Evolutionary conservation across 2,797 vertebrate species (phyloP).

Genomic region (Gastrophryne carolinensis): DNA sequence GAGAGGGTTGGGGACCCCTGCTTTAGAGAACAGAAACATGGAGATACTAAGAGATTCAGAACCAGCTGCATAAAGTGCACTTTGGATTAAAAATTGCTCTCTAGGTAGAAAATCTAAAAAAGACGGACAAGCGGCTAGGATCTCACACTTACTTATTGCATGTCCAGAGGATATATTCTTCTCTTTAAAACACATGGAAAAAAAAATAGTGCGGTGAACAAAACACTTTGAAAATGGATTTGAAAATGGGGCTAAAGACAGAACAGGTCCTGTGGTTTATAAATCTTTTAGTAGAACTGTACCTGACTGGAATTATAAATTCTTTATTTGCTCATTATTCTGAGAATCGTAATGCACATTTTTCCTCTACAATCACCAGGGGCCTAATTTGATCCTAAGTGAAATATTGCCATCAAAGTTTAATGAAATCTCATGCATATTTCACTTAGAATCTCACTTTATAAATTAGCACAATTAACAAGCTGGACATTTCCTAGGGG

Average conservation of each 20-base stretch:
- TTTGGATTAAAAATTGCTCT: too few relatives aligned
- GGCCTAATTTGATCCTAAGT: slow-evolving; percentile 52
- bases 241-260: slow-evolving; percentile 7
- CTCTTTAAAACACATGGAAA: not conserved
- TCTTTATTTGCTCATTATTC: slow-evolving; percentile 53
- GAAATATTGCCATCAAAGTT: slow-evolving; percentile 52
- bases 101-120: too few relatives aligned
- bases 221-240: not conserved
- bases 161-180: not conserved
- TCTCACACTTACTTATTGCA: not conserved
- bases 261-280: slow-evolving; percentile 33
- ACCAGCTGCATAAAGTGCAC: too few relatives aligned
- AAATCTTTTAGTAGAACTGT: slow-evolving; percentile 46
- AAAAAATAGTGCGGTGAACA: slow-evolving; percentile 7
- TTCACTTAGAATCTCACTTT: slow-evolving; percentile 50
- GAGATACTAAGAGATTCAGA: too few relatives aligned
- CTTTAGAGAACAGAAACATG: too few relatives aligned
- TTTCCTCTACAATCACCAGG: slow-evolving; percentile 49
- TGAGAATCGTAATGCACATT: slow-evolving; percentile 41
- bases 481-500: slow-evolving; percentile 48
- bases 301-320: slow-evolving; percentile 50
- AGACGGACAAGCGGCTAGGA: too few relatives aligned
- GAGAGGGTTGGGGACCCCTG: too few relatives aligned
- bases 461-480: slow-evolving; percentile 51
- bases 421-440: slow-evolving; percentile 53